Conservation (phyloP, 2,888 invertebrate genomes). For the Eudemis profundana region DNA sequence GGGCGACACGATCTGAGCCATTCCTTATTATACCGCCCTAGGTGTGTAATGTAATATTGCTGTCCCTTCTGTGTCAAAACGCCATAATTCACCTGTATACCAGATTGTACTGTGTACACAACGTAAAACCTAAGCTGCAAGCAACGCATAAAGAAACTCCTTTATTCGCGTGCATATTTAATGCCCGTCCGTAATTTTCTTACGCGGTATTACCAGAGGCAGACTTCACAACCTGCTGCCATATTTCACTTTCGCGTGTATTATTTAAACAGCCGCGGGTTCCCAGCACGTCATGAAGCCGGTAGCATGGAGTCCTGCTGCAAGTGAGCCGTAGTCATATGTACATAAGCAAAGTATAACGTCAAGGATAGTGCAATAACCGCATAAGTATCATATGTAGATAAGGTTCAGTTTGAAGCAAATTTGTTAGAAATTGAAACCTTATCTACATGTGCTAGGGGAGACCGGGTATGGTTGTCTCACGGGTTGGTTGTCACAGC, state of each 20-base stretch:
- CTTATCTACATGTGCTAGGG: too few relatives aligned
- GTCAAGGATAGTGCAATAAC: too few relatives aligned
- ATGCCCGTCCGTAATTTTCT: conserved; percentile 4
- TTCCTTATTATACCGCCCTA: too few relatives aligned
- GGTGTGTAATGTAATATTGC: too few relatives aligned
- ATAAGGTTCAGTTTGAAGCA: too few relatives aligned
- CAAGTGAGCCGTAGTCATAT: background rate
- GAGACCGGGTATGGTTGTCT: too few relatives aligned
- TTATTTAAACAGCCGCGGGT: conserved; percentile 21
- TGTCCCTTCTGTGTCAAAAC: too few relatives aligned
- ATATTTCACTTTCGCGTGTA: conserved; percentile 22
- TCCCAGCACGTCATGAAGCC: background rate
- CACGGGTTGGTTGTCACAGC: too few relatives aligned
- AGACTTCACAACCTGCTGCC: conserved; percentile 6
- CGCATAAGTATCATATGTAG: too few relatives aligned
- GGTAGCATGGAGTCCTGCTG: background rate
- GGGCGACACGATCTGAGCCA: too few relatives aligned
- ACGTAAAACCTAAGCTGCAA: background rate
- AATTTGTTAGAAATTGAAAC: too few relatives aligned
- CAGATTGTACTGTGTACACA: background rate
- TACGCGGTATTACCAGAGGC: conserved; percentile 3
- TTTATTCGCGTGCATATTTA: conserved; percentile 1
- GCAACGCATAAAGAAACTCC: background rate
- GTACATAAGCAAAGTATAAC: background rate
- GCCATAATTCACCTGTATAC: too few relatives aligned